These are phyloP conservation scores for Lutjanus campechanus DNA, from an alignment of 2,797 vertebrate genomes.

Conservation along the genomic window DNA sequence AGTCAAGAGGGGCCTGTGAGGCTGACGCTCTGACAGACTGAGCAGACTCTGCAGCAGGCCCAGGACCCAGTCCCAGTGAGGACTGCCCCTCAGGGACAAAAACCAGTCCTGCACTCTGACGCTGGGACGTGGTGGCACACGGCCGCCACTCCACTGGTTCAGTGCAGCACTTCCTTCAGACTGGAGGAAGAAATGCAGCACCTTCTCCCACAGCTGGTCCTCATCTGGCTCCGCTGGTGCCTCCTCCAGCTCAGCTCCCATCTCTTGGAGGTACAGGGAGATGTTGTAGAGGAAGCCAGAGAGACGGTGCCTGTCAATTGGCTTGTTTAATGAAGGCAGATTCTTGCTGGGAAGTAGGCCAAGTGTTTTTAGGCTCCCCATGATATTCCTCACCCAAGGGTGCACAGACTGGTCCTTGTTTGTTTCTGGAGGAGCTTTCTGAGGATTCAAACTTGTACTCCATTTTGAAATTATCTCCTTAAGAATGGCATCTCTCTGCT, in stretches of 20 bases:
- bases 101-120: slow-evolving; percentile 90
- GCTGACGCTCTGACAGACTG: slow-evolving; percentile 85
- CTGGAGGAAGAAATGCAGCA: slow-evolving; percentile 86
- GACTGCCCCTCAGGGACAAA: slow-evolving; percentile 89
- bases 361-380: slow-evolving; percentile 83
- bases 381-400: slow-evolving; percentile 77
- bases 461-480: slow-evolving; percentile 82
- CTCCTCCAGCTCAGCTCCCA: slow-evolving; percentile 85
- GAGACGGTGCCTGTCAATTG: slow-evolving; percentile 83
- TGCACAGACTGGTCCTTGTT: slow-evolving; percentile 69
- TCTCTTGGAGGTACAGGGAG: slow-evolving; percentile 90
- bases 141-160: slow-evolving; percentile 78
- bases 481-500: slow-evolving; percentile 75
- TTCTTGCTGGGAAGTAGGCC: slow-evolving; percentile 77
- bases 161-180: slow-evolving; percentile 75
- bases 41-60: slow-evolving; percentile 87
- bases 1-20: slow-evolving; percentile 81
- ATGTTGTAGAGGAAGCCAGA: slow-evolving; percentile 91
- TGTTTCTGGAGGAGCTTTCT: slow-evolving; percentile 58
- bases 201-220: slow-evolving; percentile 85
- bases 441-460: slow-evolving; percentile 77
- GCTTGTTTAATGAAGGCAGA: slow-evolving; percentile 78
- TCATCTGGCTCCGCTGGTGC: slow-evolving; percentile 67
- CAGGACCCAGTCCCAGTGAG: slow-evolving; percentile 89
- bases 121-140: slow-evolving; percentile 85